A percentile compares a stretch with the other conserved stretches of the same genome.
These are phyloP conservation scores for Ctenodactylus gundi DNA, from an alignment of 2,113 vertebrate genomes.

Conservation along the genomic window DNA sequence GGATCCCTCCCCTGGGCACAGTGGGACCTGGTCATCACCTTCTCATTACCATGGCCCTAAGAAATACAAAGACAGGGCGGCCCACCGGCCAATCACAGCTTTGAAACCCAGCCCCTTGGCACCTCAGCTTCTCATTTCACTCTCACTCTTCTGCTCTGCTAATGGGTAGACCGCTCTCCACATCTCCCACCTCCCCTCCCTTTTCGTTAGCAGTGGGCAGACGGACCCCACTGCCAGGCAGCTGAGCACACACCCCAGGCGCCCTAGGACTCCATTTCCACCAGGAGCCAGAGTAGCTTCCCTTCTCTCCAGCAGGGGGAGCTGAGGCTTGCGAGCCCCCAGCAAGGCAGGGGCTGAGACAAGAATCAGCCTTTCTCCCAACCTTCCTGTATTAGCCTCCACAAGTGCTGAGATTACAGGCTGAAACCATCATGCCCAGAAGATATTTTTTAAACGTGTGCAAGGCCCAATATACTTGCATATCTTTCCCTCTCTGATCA, in stretches of 20 bases:
- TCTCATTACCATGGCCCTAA: background rate
- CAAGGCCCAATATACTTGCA: background rate
- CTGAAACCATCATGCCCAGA: too few relatives aligned
- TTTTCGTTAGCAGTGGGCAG: background rate
- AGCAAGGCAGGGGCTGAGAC: background rate
- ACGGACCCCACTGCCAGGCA: background rate
- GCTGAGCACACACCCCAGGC: background rate
- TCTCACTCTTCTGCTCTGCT: background rate
- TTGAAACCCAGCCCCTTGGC: background rate
- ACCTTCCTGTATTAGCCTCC: too few relatives aligned
- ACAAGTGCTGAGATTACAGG: too few relatives aligned
- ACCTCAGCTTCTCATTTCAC: background rate
- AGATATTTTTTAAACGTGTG: background rate
- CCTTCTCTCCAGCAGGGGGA: conserved; percentile 10
- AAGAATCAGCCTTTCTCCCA: background rate
- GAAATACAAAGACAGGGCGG: background rate
- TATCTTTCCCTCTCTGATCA: background rate
- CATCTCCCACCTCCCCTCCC: background rate
- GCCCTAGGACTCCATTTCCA: background rate
- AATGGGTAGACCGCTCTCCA: background rate
- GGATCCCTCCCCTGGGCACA: background rate
- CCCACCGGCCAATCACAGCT: background rate
- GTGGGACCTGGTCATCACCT: too few relatives aligned
- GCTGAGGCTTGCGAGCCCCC: background rate
- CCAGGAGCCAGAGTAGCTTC: too few relatives aligned